A percentile compares a stretch with the other conserved stretches of the same genome.
These are phyloP conservation scores for Dunckerocampus dactyliophorus DNA, from an alignment of 2,113 vertebrate genomes.

Conservation along the genomic window DNA sequence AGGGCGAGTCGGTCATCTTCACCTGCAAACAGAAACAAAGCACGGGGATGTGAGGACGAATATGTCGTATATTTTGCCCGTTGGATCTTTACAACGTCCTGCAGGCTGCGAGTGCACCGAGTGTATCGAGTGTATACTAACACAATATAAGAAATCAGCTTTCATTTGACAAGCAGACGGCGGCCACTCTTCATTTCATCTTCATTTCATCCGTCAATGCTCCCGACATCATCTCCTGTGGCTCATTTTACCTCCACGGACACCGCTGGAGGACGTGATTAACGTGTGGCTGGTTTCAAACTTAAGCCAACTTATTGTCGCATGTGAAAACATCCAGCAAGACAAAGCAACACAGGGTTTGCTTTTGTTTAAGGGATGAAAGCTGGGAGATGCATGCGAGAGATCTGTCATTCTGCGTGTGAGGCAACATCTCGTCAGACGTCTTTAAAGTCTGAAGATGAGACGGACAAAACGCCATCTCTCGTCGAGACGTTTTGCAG, in stretches of 20 bases:
- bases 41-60: neutral
- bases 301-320: neutral
- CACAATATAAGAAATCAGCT: neutral
- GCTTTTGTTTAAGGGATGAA: neutral
- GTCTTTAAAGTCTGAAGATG: neutral
- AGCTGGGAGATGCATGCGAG: neutral
- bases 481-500: too few species aligned
- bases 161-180: neutral
- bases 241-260: neutral
- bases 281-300: neutral
- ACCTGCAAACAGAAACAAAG: conserved; percentile 63
- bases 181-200: neutral
- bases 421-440: neutral
- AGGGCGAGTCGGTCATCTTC: conserved; percentile 90
- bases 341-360: neutral
- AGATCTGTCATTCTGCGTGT: neutral
- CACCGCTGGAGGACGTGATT: neutral
- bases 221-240: too few species aligned
- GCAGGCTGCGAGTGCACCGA: neutral
- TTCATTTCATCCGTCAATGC: neutral
- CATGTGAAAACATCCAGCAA: neutral
- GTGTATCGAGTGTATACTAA: too few species aligned
- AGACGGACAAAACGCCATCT: too few species aligned
- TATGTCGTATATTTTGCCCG: neutral
- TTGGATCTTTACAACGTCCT: neutral